A percentile compares a stretch with the other conserved stretches of the same genome.
Evolutionary conservation across 2,797 vertebrate species (phyloP).

Genomic region (Micropoecilia bifurca): DNA sequence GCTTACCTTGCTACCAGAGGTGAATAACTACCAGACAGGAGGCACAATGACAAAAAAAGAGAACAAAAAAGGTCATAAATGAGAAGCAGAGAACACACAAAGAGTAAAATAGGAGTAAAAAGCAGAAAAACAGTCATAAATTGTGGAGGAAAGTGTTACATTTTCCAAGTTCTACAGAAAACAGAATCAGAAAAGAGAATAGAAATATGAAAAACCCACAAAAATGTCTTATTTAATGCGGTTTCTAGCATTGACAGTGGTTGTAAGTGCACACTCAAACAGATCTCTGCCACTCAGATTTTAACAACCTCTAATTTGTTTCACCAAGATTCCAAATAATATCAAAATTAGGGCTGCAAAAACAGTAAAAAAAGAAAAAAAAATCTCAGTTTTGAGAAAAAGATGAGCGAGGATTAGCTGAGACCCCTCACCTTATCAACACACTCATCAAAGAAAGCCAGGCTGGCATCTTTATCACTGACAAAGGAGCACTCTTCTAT

Average conservation of each 20-base stretch:
- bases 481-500: conserved; percentile 99
- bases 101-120: not conserved
- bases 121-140: not conserved
- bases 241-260: not conserved
- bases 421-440: conserved; percentile 93
- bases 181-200: not conserved
- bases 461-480: conserved; percentile 96
- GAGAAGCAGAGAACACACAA: conserved; percentile 15
- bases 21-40: conserved; percentile 77
- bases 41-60: conserved; percentile 30
- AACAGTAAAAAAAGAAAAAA: not conserved
- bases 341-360: not conserved
- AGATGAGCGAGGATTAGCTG: conserved; percentile 16
- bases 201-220: not conserved
- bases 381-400: not conserved
- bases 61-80: conserved; percentile 38
- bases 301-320: not conserved
- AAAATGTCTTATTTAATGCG: not conserved
- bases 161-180: not conserved
- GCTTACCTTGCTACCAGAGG: conserved; percentile 81
- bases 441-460: conserved; percentile 99
- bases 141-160: not conserved
- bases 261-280: not conserved
- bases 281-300: not conserved
- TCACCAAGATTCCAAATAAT: not conserved